Base-by-base conservation (phyloP, 2,797 vertebrate genomes). In the Halcyon chelicuti region DNA sequence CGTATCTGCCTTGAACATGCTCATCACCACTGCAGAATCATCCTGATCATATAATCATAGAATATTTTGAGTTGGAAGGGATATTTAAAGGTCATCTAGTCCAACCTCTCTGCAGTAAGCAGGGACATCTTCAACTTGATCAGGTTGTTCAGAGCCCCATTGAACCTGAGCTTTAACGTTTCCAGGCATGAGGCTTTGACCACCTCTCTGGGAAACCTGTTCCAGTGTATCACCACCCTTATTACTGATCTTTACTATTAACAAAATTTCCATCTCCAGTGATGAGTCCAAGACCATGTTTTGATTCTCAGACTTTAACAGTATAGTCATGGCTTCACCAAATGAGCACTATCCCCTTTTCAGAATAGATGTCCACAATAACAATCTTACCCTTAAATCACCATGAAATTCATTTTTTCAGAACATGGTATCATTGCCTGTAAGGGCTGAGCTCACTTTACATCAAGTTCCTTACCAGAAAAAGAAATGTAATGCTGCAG, bases 401-500 rank as follows among this genome's bases (percentile, higher is more conserved):
- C 58, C 74, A 39, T 79, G 94, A 60, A 75, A 81, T 88, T 73
- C 15, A 55, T 66, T 91, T 88, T 84, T 84, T 81, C 52, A 86
- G 83, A 94, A 82, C 65, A 68, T 37, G 22, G 18, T 93, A 35
- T 82, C 33, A 5, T 42, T 78, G 67, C 26, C 83, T 90, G n/a
- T 60, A 88, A 84, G 76, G 63, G 14, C 31, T 92, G 57, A 95
- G 74, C 57, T 94, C 42, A 49, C 63, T 90, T 94, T 85, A 46
- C 82, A 79, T 95, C 82, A 92, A 86, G 71, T 86, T 91, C 80
- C 88, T 90, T 93, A 90, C 80, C 83, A 95, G 95, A 81, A 94
- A 87, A 92, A 92, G 95, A 94, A 95, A 90, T 86, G 70, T 88
- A 94, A 81, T 92, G 90, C 86, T 94, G 73, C 55, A 88, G 83